phyloP scores from a whole-genome alignment of 2,113 vertebrate genomes.

The Clarias macrocephalus region DNA sequence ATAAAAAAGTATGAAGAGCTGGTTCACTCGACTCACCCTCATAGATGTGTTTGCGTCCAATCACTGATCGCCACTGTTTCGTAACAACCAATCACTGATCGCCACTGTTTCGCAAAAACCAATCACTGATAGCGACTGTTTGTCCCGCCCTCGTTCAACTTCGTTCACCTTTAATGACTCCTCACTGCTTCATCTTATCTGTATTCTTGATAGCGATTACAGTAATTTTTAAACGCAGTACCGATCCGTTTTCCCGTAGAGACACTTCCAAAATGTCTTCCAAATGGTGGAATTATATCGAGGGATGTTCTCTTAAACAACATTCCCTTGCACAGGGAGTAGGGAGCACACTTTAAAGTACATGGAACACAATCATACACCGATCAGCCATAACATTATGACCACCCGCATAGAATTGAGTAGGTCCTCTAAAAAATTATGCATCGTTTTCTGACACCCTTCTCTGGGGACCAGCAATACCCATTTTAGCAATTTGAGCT shows the following conservation, averaged over 20 bases:
- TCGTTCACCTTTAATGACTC: background rate
- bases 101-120: background rate
- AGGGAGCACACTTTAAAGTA: no score
- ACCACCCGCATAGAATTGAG: no score
- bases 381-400: no score
- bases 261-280: background rate
- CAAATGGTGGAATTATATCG: no score
- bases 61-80: background rate
- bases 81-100: background rate
- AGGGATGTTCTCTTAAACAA: no score
- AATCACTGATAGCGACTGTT: background rate
- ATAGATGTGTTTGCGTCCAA: background rate
- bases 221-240: background rate
- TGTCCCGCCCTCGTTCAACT: background rate
- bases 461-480: no score
- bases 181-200: background rate
- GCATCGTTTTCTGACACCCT: no score
- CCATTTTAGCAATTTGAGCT: no score
- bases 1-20: background rate
- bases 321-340: no score
- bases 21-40: background rate
- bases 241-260: background rate
- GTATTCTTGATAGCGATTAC: background rate
- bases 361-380: no score
- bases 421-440: no score